phyloP scores from a whole-genome alignment of 2,797 vertebrate genomes.

The Anisognathus igniventris region DNA sequence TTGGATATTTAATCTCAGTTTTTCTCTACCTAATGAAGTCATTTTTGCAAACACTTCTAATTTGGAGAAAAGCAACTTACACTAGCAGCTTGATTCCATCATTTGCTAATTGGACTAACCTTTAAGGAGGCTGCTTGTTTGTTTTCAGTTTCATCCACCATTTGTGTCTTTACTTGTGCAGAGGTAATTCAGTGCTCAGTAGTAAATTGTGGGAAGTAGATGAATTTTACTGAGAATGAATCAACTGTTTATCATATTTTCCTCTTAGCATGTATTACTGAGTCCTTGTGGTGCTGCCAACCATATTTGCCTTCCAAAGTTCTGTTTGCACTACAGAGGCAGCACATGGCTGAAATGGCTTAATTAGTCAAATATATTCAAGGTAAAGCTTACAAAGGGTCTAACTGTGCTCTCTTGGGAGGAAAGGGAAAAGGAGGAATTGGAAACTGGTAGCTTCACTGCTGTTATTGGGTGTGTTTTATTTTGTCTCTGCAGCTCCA shows the following conservation, averaged over 20 bases:
- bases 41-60: not conserved
- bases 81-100: not conserved
- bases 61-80: not conserved
- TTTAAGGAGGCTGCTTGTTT: constrained; percentile 6
- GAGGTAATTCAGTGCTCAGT: not conserved
- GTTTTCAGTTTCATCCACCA: not conserved
- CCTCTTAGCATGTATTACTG: not conserved
- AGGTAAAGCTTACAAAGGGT: constrained; percentile 48
- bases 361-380: constrained; percentile 59
- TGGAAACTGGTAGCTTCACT: constrained; percentile 17
- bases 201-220: not conserved
- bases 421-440: not conserved
- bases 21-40: not conserved
- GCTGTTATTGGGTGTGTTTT: not conserved
- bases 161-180: not conserved
- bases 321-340: constrained; percentile 44
- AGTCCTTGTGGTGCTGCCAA: constrained; percentile 13
- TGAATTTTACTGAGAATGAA: constrained; percentile 37
- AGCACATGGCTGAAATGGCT: constrained; percentile 30
- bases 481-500: not conserved
- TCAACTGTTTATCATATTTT: constrained; percentile 4
- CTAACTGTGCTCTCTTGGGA: constrained; percentile 15
- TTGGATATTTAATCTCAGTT: not conserved
- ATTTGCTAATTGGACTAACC: constrained; percentile 25
- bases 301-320: constrained; percentile 20